Conservation (phyloP, 2,888 invertebrate genomes). For the Brachyptera putata region DNA sequence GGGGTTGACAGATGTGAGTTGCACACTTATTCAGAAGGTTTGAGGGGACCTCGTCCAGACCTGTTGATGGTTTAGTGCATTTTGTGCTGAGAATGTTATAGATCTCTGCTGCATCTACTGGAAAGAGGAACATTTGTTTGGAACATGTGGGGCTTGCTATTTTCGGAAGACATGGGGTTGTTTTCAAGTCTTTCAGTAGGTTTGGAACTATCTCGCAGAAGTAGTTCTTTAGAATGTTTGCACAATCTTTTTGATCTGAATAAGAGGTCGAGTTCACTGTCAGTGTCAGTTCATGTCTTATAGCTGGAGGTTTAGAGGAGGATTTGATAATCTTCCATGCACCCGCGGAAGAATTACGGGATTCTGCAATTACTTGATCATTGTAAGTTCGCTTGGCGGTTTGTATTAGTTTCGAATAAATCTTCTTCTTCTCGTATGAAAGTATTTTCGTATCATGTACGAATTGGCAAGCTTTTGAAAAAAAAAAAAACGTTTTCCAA, state of each 20-base stretch:
- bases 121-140: not conserved
- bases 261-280: not conserved
- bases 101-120: not conserved
- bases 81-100: not conserved
- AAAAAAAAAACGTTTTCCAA: too few species aligned
- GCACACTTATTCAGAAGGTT: slow-evolving; percentile 1
- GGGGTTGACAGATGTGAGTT: not conserved
- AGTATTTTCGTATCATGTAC: too few species aligned
- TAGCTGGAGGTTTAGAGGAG: not conserved
- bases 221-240: not conserved
- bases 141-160: not conserved
- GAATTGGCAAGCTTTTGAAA: too few species aligned
- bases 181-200: not conserved
- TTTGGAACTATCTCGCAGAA: not conserved
- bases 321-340: not conserved
- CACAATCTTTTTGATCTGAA: not conserved
- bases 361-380: not conserved
- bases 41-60: not conserved
- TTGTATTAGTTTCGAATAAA: not conserved
- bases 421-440: not conserved
- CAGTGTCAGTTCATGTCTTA: not conserved
- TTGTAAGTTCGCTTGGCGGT: not conserved
- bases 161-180: not conserved
- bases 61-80: not conserved
- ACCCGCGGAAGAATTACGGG: not conserved